These are phyloP conservation scores for Nymphalis io DNA, from an alignment of 1,140 invertebrate species.

Conservation along the genomic window DNA sequence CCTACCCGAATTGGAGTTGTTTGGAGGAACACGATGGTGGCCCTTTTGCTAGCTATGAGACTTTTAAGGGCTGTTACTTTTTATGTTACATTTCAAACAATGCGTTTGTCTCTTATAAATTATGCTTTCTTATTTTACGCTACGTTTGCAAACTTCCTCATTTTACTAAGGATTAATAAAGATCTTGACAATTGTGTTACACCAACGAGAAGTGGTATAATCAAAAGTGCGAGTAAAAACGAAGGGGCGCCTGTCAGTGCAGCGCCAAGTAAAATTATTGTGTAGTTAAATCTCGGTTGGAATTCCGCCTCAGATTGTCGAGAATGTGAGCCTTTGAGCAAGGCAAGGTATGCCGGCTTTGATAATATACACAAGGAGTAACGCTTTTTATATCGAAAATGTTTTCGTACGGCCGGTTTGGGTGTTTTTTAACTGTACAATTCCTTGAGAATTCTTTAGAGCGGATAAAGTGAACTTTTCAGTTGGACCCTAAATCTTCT, in stretches of 20 bases:
- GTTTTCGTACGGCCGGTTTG: slow-evolving; percentile 15
- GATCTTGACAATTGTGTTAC: slow-evolving; percentile 19
- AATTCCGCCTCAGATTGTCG: slow-evolving; percentile 49
- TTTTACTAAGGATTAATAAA: slow-evolving; percentile 22
- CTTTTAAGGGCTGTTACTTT: no score
- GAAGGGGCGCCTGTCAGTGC: slow-evolving; percentile 34
- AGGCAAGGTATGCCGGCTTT: slow-evolving; percentile 38
- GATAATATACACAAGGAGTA: slow-evolving; percentile 45
- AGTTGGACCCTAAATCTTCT: slow-evolving; percentile 4
- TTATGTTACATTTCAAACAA: background rate
- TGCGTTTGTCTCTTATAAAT: slow-evolving; percentile 9
- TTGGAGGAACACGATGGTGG: no score
- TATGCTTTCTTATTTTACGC: slow-evolving; percentile 8
- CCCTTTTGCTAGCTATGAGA: no score
- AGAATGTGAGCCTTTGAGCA: slow-evolving; percentile 53
- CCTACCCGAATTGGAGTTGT: no score
- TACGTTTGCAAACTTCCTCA: background rate
- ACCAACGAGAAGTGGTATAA: slow-evolving; percentile 19
- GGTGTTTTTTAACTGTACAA: slow-evolving; percentile 17
- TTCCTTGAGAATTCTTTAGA: slow-evolving; percentile 14
- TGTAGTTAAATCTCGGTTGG: slow-evolving; percentile 49
- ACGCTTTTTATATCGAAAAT: slow-evolving; percentile 36
- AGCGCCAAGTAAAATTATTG: slow-evolving; percentile 46
- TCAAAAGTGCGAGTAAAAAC: slow-evolving; percentile 29
- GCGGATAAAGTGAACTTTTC: slow-evolving; percentile 16